phyloP scores from a whole-genome alignment of 1,140 invertebrate genomes.

The Campoletis sonorensis region DNA sequence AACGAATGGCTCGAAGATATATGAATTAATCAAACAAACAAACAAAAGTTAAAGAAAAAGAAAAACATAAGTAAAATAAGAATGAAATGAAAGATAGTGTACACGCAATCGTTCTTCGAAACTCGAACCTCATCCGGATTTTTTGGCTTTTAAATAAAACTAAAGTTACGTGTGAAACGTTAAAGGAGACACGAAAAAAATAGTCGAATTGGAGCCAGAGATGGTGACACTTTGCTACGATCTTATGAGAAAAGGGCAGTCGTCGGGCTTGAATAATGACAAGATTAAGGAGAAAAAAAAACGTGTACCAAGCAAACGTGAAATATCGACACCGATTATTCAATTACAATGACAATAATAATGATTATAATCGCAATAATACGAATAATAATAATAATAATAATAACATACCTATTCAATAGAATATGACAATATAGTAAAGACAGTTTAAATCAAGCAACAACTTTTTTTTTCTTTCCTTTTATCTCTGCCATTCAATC shows the following conservation, averaged over 20 bases:
- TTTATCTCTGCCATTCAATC: slow-evolving; percentile 36
- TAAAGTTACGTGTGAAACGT: background rate
- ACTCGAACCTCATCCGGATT: background rate
- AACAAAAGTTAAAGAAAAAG: no score
- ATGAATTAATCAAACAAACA: slow-evolving; percentile 54
- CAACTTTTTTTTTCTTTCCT: slow-evolving; percentile 66
- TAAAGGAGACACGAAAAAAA: background rate
- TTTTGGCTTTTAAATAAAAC: background rate
- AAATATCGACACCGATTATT: slow-evolving; percentile 14
- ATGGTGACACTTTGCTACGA: background rate
- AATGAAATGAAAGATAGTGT: slow-evolving; percentile 41
- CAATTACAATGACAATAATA: slow-evolving; percentile 43
- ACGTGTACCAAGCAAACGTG: slow-evolving; percentile 7
- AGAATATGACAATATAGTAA: slow-evolving; percentile 75
- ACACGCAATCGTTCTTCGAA: slow-evolving; percentile 45
- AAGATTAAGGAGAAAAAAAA: background rate
- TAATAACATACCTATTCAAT: slow-evolving; percentile 72
- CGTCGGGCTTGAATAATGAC: no score
- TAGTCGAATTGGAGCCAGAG: background rate
- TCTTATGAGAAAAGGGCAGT: slow-evolving; percentile 2
- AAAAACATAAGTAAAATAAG: no score
- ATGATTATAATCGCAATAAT: slow-evolving; percentile 66
- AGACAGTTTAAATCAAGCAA: slow-evolving; percentile 76
- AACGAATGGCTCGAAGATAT: slow-evolving; percentile 24
- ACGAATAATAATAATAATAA: slow-evolving; percentile 53